Conservation (phyloP, 1,140 invertebrate genomes). For the Conopomorpha cramerella region DNA sequence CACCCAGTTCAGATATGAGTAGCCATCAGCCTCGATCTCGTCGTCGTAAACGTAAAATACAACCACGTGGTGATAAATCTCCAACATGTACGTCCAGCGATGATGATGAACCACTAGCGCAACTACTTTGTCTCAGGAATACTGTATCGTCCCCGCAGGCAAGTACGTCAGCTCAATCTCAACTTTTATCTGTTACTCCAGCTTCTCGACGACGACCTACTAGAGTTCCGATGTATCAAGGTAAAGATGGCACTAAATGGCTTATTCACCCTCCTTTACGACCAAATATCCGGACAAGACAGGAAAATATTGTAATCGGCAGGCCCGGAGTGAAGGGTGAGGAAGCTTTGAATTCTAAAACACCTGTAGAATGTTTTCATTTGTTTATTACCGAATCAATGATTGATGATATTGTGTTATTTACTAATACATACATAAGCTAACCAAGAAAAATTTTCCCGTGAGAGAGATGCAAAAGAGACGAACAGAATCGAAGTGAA, state of each 20-base stretch:
- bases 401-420: constrained; percentile 14
- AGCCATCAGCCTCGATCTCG: not conserved
- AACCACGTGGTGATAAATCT: not conserved
- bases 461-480: constrained; percentile 16
- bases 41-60: not conserved
- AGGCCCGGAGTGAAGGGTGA: constrained; percentile 3
- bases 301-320: constrained; percentile 8
- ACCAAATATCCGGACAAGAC: constrained; percentile 9
- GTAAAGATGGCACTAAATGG: constrained; percentile 11
- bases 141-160: constrained; percentile 6
- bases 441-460: constrained; percentile 11
- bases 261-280: constrained; percentile 7
- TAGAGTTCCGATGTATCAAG: constrained; percentile 10
- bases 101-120: constrained; percentile 7
- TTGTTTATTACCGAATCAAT: constrained; percentile 12
- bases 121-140: constrained; percentile 4
- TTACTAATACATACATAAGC: constrained; percentile 17
- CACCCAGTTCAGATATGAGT: not conserved
- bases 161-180: constrained; percentile 6
- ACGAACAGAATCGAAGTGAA: constrained; percentile 19
- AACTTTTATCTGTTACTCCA: constrained; percentile 7
- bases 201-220: constrained; percentile 4
- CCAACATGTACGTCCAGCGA: constrained; percentile 1
- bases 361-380: constrained; percentile 11
- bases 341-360: constrained; percentile 1